These are phyloP conservation scores for Clinocottus analis DNA, from an alignment of 2,113 vertebrate genomes.

Conservation along the genomic window DNA sequence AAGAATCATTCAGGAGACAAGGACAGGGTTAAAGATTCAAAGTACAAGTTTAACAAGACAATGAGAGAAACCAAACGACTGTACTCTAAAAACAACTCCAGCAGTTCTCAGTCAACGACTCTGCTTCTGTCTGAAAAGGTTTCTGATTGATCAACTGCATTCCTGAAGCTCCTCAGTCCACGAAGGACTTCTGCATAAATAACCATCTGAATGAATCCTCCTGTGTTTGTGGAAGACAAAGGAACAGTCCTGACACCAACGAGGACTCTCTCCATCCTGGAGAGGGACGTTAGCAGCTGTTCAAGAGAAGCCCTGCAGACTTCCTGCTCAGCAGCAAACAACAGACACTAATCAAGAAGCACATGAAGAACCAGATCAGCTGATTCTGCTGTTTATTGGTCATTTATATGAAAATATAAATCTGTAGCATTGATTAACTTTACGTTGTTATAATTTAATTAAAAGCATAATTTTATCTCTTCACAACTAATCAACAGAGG, in stretches of 20 bases:
- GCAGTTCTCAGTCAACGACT: neutral
- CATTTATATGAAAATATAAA: too few species aligned
- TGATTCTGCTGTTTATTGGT: too few species aligned
- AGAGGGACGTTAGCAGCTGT: neutral
- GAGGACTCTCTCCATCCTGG: neutral
- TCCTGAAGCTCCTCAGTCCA: neutral
- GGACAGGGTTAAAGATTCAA: neutral
- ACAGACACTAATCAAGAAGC: neutral
- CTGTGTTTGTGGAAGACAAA: neutral
- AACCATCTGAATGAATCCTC: neutral
- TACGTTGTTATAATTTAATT: too few species aligned
- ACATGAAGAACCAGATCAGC: too few species aligned
- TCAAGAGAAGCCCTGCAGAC: neutral
- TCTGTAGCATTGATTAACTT: too few species aligned
- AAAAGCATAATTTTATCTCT: too few species aligned
- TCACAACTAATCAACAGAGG: too few species aligned
- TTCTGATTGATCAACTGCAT: neutral
- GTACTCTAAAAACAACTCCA: neutral
- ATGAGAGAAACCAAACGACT: neutral
- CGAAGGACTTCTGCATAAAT: neutral
- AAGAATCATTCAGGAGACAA: neutral
- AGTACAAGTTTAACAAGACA: neutral
- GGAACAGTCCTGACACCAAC: neutral
- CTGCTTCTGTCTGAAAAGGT: neutral
- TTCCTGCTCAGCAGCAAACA: neutral